A percentile compares a stretch with the other conserved stretches of the same genome.
Conservation (phyloP, 2,797 vertebrate genomes). For the Macrochelys suwanniensis region DNA sequence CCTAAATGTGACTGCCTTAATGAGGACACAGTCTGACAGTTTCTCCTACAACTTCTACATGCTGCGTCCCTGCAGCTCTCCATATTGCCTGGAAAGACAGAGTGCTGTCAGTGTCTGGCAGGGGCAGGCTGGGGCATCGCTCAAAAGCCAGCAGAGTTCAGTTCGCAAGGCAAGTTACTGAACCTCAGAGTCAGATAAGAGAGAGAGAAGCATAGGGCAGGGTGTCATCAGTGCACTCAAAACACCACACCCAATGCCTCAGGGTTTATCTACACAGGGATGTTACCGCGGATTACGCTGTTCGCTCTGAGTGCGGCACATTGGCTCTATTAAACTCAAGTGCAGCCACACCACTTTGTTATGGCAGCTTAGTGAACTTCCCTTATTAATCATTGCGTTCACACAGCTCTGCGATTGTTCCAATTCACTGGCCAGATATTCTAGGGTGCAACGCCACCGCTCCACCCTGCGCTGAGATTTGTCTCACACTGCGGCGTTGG, state of each 20-base stretch:
- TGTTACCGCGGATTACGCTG: background rate
- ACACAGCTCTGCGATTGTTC: background rate
- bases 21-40: background rate
- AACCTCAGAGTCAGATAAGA: background rate
- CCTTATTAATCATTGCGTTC: background rate
- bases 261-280: background rate
- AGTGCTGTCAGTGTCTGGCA: background rate
- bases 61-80: no score
- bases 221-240: background rate
- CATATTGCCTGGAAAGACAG: no score
- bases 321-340: background rate
- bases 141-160: background rate
- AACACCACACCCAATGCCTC: background rate
- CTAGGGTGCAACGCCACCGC: no score
- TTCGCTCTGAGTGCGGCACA: background rate
- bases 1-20: no score
- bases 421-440: background rate
- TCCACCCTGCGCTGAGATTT: no score
- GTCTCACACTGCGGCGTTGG: no score
- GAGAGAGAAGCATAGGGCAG: background rate
- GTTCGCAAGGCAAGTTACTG: background rate
- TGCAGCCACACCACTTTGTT: background rate
- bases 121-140: background rate
- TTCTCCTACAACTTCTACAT: background rate
- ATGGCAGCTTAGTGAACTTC: background rate